Percentiles rank a stretch among this genome's conserved stretches.
Conservation (phyloP, 2,888 invertebrate species). For the Xanthia togata region DNA sequence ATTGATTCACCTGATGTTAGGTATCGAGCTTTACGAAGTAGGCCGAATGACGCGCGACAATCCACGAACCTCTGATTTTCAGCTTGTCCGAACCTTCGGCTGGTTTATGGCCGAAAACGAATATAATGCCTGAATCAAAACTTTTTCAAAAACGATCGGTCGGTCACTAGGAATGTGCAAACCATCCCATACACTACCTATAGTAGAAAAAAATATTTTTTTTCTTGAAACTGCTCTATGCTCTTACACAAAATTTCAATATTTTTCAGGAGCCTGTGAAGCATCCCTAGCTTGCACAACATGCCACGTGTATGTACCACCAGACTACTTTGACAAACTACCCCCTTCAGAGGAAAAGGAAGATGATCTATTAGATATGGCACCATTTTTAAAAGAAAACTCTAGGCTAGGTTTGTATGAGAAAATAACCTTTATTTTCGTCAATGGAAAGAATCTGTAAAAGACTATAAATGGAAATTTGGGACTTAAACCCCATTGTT, state of each 20-base stretch:
- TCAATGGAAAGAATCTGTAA: not conserved
- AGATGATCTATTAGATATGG: slow-evolving; percentile 99
- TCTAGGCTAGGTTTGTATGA: slow-evolving; percentile 94
- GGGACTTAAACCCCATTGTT: not conserved
- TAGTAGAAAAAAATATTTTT: not conserved
- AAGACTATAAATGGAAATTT: not conserved
- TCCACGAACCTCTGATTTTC: no score
- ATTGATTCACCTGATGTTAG: no score
- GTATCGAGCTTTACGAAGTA: no score
- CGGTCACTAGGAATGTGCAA: no score
- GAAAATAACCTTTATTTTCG: not conserved
- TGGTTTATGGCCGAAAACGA: no score
- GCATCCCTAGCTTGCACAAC: slow-evolving; percentile 99
- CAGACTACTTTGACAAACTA: slow-evolving; percentile 93
- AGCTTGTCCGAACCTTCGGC: no score
- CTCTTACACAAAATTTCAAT: not conserved
- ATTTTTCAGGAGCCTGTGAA: slow-evolving; percentile 97
- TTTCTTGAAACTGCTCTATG: not conserved
- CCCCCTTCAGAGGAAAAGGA: slow-evolving; percentile 97
- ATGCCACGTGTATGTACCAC: slow-evolving; percentile 98
- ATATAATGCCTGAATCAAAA: no score
- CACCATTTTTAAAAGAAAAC: slow-evolving; percentile 98
- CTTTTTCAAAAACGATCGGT: no score
- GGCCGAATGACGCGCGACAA: no score
- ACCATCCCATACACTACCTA: not conserved